Evolutionary conservation across 2,888 invertebrate genomes (phyloP), one percentile per base, ranked within the genome.

Genomic region (Orthonychiurus folsomi): DNA sequence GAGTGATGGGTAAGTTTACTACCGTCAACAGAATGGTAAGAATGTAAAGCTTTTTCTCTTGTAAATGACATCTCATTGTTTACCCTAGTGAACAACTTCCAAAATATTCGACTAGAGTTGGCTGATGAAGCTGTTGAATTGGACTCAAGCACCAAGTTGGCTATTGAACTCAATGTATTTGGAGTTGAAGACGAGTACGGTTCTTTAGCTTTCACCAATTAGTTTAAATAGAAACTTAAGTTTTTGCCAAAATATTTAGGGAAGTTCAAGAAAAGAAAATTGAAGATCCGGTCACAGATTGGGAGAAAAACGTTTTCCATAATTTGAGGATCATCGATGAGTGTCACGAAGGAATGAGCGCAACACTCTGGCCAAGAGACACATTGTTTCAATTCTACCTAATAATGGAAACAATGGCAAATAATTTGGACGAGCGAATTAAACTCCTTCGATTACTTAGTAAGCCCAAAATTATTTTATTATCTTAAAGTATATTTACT

Each of bases 51-150:
- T 28, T 20, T 18, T 26, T 60, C 5, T 25, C 20, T 61, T n/a
- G 37, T 57, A 24, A 9, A n/a, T n/a, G n/a, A n/a, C n/a, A n/a
- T n/a, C n/a, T n/a, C n/a, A n/a, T n/a, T n/a, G n/a, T n/a, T n/a
- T n/a, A n/a, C n/a, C n/a, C 2, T 27, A 66, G 66, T 69, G 12
- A 69, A 68, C 54, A 66, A 68, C 48, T 69, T 69, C 37, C 69
- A 69, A 56, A 68, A 68, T 50, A 67, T 69, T 50, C 58, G 69
- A 1, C 57, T 60, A 50, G 58, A 58, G 18, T 48, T 58, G 3
- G 15, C 9, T 18, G 62, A 62, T n/a, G 55, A 53, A 25, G 26
- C 52, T 18, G 20, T n/a, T 15, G 48, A 48, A 12, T 54, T 62
- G 9, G 53, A 59, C 3, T 27, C 25, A 21, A 24, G 28, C 3